Evolutionary conservation across 2,113 vertebrate species (phyloP).

Genomic region (Balaeniceps rex): DNA sequence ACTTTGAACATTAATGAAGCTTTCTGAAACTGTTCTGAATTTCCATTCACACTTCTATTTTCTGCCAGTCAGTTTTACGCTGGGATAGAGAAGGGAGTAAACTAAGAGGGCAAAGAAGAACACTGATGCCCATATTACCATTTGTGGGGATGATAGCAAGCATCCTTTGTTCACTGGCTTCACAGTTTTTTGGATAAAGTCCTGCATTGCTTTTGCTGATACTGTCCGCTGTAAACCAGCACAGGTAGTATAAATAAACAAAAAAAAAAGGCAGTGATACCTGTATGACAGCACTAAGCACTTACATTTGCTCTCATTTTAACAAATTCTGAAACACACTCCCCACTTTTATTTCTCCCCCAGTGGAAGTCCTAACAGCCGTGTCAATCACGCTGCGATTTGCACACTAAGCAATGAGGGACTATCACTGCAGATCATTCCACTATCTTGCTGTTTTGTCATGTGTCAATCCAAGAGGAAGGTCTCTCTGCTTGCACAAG

Average conservation of each 20-base stretch:
- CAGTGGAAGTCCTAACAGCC: not conserved
- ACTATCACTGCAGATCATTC: too few species aligned
- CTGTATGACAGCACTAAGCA: not conserved
- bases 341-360: not conserved
- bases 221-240: not conserved
- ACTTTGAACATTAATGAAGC: not conserved
- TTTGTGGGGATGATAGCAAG: not conserved
- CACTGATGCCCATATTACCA: rapidly evolving
- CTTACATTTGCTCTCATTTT: not conserved
- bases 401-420: not conserved
- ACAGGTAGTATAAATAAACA: not conserved
- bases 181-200: not conserved
- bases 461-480: not conserved
- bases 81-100: not conserved
- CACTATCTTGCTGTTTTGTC: not conserved
- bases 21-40: not conserved
- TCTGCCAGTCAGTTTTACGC: not conserved
- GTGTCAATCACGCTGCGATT: rapidly evolving
- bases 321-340: not conserved
- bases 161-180: not conserved
- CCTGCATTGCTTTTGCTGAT: not conserved
- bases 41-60: not conserved
- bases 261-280: too few species aligned
- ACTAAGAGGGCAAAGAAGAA: not conserved
- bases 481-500: not conserved